phyloP scores from a whole-genome alignment of 1,140 invertebrate genomes.

The Trichogramma pretiosum region DNA sequence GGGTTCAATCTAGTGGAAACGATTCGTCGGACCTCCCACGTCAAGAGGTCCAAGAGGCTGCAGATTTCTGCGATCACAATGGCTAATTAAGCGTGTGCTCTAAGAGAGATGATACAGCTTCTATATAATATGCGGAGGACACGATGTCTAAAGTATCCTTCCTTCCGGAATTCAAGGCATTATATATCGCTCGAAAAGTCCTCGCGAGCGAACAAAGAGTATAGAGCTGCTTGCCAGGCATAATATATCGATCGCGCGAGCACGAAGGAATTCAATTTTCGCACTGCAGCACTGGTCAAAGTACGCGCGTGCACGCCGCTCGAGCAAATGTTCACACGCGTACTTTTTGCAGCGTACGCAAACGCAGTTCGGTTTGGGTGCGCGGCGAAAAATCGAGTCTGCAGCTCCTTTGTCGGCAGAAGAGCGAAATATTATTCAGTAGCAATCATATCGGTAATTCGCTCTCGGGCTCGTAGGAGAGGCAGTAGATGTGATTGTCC shows the following conservation, averaged over 20 bases:
- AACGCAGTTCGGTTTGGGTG: neutral
- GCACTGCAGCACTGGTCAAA: too few species aligned
- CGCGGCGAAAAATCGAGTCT: constrained; percentile 10
- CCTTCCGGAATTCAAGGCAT: too few species aligned
- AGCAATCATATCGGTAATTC: constrained; percentile 48
- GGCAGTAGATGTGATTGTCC: constrained; percentile 46
- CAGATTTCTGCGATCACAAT: constrained; percentile 41
- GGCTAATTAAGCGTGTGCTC: constrained; percentile 37
- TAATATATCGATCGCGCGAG: too few species aligned
- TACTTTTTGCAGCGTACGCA: neutral
- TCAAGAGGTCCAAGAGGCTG: constrained; percentile 20
- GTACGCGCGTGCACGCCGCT: neutral
- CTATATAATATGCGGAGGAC: too few species aligned
- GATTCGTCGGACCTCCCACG: constrained; percentile 39
- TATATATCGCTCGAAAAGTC: too few species aligned
- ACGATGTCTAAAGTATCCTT: too few species aligned
- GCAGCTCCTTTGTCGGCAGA: constrained; percentile 37
- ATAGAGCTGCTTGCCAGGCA: too few species aligned
- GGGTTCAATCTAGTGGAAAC: constrained; percentile 35
- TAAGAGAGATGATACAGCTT: too few species aligned
- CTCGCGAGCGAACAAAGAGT: too few species aligned
- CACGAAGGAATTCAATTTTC: too few species aligned
- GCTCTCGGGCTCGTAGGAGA: constrained; percentile 16
- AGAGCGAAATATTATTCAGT: constrained; percentile 39
- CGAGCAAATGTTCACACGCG: neutral